Evolutionary conservation across 2,888 invertebrate genomes (phyloP), one percentile per base, ranked within the genome.

Genomic region (Amphipyra berbera): DNA sequence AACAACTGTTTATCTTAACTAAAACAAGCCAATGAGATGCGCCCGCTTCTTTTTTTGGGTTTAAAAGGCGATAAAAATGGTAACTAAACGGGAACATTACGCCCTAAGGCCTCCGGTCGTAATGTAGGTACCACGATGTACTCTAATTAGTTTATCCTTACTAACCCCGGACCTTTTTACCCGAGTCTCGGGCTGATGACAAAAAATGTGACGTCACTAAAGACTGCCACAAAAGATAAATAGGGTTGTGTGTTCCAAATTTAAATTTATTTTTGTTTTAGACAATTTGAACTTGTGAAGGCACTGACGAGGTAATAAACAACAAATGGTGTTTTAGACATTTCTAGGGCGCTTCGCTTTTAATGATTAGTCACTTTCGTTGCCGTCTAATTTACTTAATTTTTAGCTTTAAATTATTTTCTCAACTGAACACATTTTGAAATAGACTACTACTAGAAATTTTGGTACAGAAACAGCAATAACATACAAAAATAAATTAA

Each of bases 81-180:
- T 41, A 59, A 70, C 46, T 50, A 71, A 71, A 59, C 44, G 45
- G 40, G 15, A 44, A 49, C 60, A 46, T 63, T 45, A 46, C n/a
- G 41, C 21, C 30, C 40, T 35, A 14, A 54, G 61, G 42, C 37
- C 44, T n/a, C 30, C 15, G 40, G 47, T 59, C 49, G 61, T 61
- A 61, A 74, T 54, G 46, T 58, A 33, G 61, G 61, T 58, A 74
- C 74, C 44, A 49, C 55, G 48, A 63, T 57, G 35, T 68, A 61
- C 68, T 70, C 68, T 77, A 73, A 77, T 76, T 76, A 77, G 71
- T 76, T 71, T 71, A 71, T 68, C 68, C 62, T 56, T 45, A 54
- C 60, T 61, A 46, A 52, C 46, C 46, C 60, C 27, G 38, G 14
- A 50, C 61, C 59, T 69, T 67, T 73, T 73, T 60, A 56, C 52